Percentiles rank a stretch among this genome's conserved stretches.
Evolutionary conservation across 2,113 vertebrate genomes (phyloP).

Genomic region (Paramisgurnus dabryanus): DNA sequence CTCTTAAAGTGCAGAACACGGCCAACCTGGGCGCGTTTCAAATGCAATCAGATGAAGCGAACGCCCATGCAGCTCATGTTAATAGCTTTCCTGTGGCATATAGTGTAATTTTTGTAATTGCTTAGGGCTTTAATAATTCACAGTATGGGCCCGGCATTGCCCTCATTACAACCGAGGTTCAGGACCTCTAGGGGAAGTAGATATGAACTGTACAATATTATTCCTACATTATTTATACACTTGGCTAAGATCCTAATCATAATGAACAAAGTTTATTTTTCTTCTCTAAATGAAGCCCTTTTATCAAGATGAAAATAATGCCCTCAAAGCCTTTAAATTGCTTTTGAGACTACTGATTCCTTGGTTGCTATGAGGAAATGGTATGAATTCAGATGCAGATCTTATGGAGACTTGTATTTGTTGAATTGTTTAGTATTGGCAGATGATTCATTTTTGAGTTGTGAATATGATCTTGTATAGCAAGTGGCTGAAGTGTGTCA

Average conservation of each 20-base stretch:
- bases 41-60: conserved; percentile 8
- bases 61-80: conserved; percentile 32
- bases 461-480: conserved; percentile 24
- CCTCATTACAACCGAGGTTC: conserved; percentile 50
- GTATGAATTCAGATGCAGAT: conserved; percentile 4
- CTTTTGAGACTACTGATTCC: background rate
- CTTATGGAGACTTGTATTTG: background rate
- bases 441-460: conserved; percentile 10
- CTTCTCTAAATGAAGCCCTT: conserved; percentile 33
- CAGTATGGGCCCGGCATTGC: conserved; percentile 24
- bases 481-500: background rate
- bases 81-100: conserved; percentile 41
- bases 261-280: conserved; percentile 52
- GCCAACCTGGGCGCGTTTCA: background rate
- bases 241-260: conserved; percentile 48
- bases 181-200: conserved; percentile 34
- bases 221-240: conserved; percentile 54
- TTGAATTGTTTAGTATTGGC: background rate
- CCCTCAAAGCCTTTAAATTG: background rate
- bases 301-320: conserved; percentile 16
- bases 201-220: conserved; percentile 44
- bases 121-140: conserved; percentile 52
- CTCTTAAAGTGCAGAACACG: background rate
- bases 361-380: background rate
- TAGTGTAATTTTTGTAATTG: conserved; percentile 53